Evolutionary conservation across 2,888 invertebrate species (phyloP).

Genomic region (Calameuta filiformis): DNA sequence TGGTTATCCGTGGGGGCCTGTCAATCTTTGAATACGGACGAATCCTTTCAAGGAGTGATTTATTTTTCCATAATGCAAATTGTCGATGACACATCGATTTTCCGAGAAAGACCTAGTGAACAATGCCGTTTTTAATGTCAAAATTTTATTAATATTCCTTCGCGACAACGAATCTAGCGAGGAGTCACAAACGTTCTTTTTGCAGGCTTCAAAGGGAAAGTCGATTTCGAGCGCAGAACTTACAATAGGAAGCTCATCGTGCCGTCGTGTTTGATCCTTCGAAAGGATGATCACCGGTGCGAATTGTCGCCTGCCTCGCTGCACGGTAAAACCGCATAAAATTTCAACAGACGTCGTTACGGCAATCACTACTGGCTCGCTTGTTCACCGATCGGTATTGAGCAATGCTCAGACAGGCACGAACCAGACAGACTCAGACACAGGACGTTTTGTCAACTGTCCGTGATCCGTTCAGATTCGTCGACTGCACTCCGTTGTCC

Average conservation of each 20-base stretch:
- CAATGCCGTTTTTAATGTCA: too few species aligned
- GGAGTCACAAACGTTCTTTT: too few species aligned
- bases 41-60: neutral
- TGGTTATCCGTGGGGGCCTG: slow-evolving; percentile 21
- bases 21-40: slow-evolving; percentile 12
- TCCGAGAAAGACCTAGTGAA: too few species aligned
- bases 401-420: too few species aligned
- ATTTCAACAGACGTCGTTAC: slow-evolving; percentile 16
- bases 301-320: neutral
- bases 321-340: slow-evolving; percentile 21
- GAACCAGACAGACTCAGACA: slow-evolving; percentile 3
- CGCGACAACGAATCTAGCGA: too few species aligned
- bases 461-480: slow-evolving; percentile 18
- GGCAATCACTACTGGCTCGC: too few species aligned
- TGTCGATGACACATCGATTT: neutral
- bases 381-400: neutral
- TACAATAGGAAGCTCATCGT: slow-evolving; percentile 65
- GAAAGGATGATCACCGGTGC: neutral
- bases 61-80: neutral
- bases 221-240: slow-evolving; percentile 39
- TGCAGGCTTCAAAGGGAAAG: slow-evolving; percentile 8
- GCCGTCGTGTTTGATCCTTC: slow-evolving; percentile 14
- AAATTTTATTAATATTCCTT: too few species aligned
- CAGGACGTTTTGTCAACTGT: slow-evolving; percentile 28
- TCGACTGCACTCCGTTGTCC: slow-evolving; percentile 21